These are phyloP conservation scores for Ictalurus furcatus DNA, from an alignment of 2,113 vertebrate species.

Conservation along the genomic window DNA sequence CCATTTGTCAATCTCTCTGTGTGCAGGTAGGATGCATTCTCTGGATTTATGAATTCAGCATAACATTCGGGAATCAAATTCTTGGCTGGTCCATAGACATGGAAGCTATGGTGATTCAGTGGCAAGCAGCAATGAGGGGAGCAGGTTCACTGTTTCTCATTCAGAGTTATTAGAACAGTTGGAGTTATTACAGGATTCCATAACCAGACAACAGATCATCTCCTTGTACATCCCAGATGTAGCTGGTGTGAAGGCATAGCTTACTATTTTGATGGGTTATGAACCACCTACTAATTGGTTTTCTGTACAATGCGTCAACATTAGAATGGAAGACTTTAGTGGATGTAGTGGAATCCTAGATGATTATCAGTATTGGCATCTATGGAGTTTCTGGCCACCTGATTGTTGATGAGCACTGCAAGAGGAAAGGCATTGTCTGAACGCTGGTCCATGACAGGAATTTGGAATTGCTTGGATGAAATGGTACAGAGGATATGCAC, in stretches of 20 bases:
- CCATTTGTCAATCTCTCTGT: too few relatives aligned
- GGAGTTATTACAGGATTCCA: neutral
- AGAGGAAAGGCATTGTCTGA: neutral
- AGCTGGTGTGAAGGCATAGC: neutral
- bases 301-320: neutral
- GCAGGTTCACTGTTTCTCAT: neutral
- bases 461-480: neutral
- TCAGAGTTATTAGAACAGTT: neutral
- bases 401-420: neutral
- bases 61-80: neutral
- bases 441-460: neutral
- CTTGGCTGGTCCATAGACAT: neutral
- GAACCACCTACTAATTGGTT: neutral
- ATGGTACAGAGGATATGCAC: neutral
- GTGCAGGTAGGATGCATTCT: neutral
- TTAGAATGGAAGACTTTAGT: neutral
- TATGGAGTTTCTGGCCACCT: neutral
- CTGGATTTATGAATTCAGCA: neutral
- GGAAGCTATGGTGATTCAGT: neutral
- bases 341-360: too few relatives aligned
- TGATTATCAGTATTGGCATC: neutral
- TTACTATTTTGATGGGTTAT: neutral
- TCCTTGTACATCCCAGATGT: neutral
- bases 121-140: neutral
- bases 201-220: neutral